Evolutionary conservation across 2,888 invertebrate genomes (phyloP).

Genomic region (Diaprepes abbreviatus): DNA sequence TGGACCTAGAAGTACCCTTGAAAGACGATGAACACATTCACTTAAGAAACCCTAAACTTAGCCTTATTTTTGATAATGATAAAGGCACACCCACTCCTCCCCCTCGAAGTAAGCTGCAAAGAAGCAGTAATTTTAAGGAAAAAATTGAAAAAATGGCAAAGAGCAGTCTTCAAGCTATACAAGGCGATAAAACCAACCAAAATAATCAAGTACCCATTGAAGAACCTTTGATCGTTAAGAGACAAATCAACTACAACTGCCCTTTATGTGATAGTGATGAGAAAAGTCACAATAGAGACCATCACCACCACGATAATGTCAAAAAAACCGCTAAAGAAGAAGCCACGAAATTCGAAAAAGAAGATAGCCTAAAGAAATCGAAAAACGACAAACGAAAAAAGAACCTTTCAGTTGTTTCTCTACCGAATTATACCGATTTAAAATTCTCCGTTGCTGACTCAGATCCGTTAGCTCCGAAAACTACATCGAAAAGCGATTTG

Average conservation of each 20-base stretch:
- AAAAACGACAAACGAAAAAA: slow-evolving; percentile 65
- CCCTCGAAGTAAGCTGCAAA: slow-evolving; percentile 63
- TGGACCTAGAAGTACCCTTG: slow-evolving; percentile 69
- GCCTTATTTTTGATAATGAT: slow-evolving; percentile 62
- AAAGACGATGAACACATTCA: slow-evolving; percentile 65
- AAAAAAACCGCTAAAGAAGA: slow-evolving; percentile 44
- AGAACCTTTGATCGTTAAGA: slow-evolving; percentile 64
- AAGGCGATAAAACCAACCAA: slow-evolving; percentile 34
- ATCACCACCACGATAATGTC: slow-evolving; percentile 56
- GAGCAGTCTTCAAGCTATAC: slow-evolving; percentile 60
- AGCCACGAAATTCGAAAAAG: slow-evolving; percentile 42
- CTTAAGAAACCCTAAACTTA: slow-evolving; percentile 62
- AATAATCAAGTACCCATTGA: slow-evolving; percentile 53
- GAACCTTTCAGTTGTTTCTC: slow-evolving; percentile 69
- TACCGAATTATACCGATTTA: slow-evolving; percentile 71
- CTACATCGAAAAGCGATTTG: slow-evolving; percentile 23
- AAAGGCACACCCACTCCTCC: slow-evolving; percentile 66
- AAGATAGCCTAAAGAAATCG: slow-evolving; percentile 32
- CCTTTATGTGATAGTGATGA: slow-evolving; percentile 63
- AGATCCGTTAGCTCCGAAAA: slow-evolving; percentile 54
- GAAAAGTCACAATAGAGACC: slow-evolving; percentile 57
- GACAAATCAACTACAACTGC: slow-evolving; percentile 64
- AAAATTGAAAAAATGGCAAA: slow-evolving; percentile 64
- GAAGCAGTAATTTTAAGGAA: slow-evolving; percentile 61
- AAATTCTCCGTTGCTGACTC: slow-evolving; percentile 63